Evolutionary conservation across 2,113 vertebrate genomes (phyloP).

Genomic region (Ptychochromis oligacanthus): DNA sequence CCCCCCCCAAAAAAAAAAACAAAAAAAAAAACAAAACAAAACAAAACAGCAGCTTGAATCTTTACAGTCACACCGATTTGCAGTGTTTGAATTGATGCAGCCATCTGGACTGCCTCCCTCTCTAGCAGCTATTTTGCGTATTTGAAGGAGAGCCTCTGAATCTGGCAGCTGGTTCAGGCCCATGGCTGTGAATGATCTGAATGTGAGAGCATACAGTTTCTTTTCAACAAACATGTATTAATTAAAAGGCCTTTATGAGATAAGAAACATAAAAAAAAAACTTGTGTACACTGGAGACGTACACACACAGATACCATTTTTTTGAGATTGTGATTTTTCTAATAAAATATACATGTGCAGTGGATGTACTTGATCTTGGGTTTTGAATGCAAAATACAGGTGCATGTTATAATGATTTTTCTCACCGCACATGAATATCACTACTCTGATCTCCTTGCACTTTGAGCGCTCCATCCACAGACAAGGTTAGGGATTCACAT

Average conservation of each 20-base stretch:
- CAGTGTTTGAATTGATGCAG: constrained; percentile 23
- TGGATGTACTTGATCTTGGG: constrained; percentile 1
- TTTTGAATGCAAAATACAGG: constrained; percentile 13
- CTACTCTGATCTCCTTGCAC: constrained; percentile 15
- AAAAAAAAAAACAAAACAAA: no score
- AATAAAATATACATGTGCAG: constrained; percentile 16
- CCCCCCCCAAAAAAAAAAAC: no score
- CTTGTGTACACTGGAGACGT: background rate
- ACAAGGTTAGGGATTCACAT: background rate
- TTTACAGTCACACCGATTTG: constrained; percentile 28
- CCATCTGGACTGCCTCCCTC: constrained; percentile 39
- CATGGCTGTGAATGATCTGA: background rate
- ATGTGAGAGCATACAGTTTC: background rate
- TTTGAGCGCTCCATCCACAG: background rate
- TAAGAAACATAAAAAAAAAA: background rate
- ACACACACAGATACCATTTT: background rate
- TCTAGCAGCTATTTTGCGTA: constrained; percentile 29
- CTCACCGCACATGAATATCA: background rate
- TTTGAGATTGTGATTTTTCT: background rate
- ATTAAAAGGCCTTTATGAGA: background rate
- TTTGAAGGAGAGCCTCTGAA: constrained; percentile 10
- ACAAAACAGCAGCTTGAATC: constrained; percentile 37
- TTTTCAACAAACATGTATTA: background rate
- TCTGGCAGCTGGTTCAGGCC: constrained; percentile 4
- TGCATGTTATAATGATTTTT: constrained; percentile 40